Conservation (phyloP, 2,797 vertebrate species). For the Chromis chromis region DNA sequence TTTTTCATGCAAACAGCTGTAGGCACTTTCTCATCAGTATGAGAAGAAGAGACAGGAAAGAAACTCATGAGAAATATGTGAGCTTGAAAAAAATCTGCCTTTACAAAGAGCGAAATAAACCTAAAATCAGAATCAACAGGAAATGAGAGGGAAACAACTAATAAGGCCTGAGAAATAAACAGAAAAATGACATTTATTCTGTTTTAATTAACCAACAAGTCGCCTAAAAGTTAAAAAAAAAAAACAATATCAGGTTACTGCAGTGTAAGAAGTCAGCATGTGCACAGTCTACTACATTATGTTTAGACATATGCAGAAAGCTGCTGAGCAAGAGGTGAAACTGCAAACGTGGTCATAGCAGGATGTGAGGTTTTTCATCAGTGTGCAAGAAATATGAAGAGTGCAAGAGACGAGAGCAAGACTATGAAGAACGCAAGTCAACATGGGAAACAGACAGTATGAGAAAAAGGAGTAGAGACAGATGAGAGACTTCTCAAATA, state of each 20-base stretch:
- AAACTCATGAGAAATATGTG: too few relatives aligned
- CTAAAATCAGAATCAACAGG: neutral
- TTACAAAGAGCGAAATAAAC: too few relatives aligned
- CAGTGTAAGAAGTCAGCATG: too few relatives aligned
- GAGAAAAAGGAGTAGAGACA: neutral
- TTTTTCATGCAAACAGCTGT: conserved; percentile 13
- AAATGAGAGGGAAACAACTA: neutral
- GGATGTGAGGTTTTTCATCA: conserved; percentile 36
- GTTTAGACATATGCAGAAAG: neutral
- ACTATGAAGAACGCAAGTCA: neutral
- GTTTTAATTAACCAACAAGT: neutral
- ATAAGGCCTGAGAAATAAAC: too few relatives aligned
- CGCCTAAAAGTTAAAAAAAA: neutral
- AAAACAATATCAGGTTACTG: neutral
- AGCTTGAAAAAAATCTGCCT: too few relatives aligned
- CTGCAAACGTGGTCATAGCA: neutral
- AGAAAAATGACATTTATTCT: too few relatives aligned
- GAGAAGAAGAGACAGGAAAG: neutral
- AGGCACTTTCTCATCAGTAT: neutral
- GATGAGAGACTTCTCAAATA: neutral
- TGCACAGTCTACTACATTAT: neutral
- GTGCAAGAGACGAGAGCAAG: neutral
- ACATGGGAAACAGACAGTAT: neutral
- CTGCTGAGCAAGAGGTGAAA: neutral
- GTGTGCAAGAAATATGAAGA: conserved; percentile 4